Percentiles rank a stretch among this genome's conserved stretches.
These are phyloP conservation scores for Actinia equina DNA, from an alignment of 64 coral and sea anemone species.

Conservation along the genomic window DNA sequence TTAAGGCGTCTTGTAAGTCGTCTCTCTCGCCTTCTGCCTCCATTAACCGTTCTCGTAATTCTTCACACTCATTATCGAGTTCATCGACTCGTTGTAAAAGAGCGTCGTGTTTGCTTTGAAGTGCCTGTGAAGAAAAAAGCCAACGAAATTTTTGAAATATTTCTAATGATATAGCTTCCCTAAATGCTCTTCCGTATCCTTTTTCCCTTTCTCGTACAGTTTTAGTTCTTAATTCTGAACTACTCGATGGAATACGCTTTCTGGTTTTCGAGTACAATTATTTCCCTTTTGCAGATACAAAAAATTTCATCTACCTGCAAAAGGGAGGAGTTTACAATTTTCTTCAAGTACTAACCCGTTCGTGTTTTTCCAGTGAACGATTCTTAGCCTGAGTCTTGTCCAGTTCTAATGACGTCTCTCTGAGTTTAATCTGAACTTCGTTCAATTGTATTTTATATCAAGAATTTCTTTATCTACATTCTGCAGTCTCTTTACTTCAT, in stretches of 20 bases:
- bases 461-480: slow-evolving; percentile 67
- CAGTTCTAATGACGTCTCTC: slow-evolving; percentile 72
- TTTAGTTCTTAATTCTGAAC: too few relatives aligned
- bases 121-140: slow-evolving; percentile 41
- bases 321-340: neutral
- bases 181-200: too few relatives aligned
- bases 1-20: slow-evolving; percentile 71
- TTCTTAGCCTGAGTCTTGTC: slow-evolving; percentile 93
- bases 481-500: slow-evolving; percentile 57
- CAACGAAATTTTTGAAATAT: neutral
- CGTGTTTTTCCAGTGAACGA: slow-evolving; percentile 79
- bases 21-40: slow-evolving; percentile 80
- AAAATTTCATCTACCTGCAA: too few relatives aligned
- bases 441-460: slow-evolving; percentile 59
- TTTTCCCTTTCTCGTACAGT: too few relatives aligned
- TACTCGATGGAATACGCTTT: too few relatives aligned
- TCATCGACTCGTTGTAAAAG: slow-evolving; percentile 87
- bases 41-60: slow-evolving; percentile 67
- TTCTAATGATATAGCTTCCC: too few relatives aligned
- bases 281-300: too few relatives aligned
- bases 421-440: slow-evolving; percentile 60
- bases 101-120: slow-evolving; percentile 93
- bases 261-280: too few relatives aligned
- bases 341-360: slow-evolving; percentile 49
- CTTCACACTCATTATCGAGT: slow-evolving; percentile 84